Conservation (phyloP, 2,888 invertebrate species). For the Stenchaetothrips biformis region DNA sequence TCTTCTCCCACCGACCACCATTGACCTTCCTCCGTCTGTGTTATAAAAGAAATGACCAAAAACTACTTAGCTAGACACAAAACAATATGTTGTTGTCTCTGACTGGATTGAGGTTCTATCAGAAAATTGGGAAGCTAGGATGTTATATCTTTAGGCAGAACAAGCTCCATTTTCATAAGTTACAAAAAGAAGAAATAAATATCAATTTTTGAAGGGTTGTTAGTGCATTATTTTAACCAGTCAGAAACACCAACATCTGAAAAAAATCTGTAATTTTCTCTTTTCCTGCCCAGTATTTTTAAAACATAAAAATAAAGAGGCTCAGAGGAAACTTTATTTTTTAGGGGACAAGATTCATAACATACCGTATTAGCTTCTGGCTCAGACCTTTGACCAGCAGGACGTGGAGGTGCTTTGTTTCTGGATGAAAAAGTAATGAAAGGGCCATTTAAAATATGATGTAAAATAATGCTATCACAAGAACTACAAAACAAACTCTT, state of each 20-base stretch:
- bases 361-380: conserved; percentile 68
- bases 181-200: not conserved
- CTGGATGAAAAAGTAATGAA: conserved; percentile 40
- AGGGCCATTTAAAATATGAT: conserved; percentile 14
- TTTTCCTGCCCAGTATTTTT: not conserved
- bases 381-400: conserved; percentile 89
- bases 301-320: not conserved
- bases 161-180: not conserved
- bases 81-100: not conserved
- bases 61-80: not conserved
- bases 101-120: too few species aligned
- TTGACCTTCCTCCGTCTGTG: not conserved
- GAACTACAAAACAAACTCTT: conserved; percentile 39
- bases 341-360: conserved; percentile 15
- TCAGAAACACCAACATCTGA: too few species aligned
- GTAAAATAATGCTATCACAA: not conserved
- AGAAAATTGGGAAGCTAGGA: not conserved
- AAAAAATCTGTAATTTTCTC: too few species aligned
- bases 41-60: not conserved
- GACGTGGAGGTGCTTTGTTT: conserved; percentile 83
- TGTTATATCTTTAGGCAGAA: not conserved
- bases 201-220: too few species aligned
- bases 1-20: not conserved
- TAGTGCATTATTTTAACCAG: too few species aligned
- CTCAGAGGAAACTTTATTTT: not conserved